Evolutionary conservation across 2,888 invertebrate species (phyloP).

Genomic region (Schrankia costaestrigalis): DNA sequence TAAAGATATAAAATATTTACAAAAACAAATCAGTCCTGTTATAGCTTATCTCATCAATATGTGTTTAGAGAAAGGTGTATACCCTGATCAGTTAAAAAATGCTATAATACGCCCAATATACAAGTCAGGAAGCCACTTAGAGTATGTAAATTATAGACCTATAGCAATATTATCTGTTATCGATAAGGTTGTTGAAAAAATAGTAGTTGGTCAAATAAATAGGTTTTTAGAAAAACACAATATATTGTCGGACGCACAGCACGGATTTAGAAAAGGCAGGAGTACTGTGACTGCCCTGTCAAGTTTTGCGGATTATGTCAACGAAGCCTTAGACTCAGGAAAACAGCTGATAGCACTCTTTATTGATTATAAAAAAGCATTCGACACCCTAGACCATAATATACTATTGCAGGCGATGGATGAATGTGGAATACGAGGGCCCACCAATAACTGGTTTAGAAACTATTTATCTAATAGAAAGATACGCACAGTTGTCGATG

Average conservation of each 20-base stretch:
- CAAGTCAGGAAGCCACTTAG: conserved; percentile 1
- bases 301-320: not conserved
- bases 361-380: no score
- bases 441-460: conserved; percentile 2
- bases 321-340: not conserved
- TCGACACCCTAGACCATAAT: no score
- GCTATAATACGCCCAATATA: conserved; percentile 3
- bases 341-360: no score
- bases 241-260: not conserved
- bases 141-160: conserved; percentile 2
- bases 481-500: not conserved
- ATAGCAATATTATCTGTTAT: conserved; percentile 4
- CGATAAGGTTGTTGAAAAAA: conserved; percentile 3
- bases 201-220: not conserved
- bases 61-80: not conserved
- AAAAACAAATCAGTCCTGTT: not conserved
- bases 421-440: conserved; percentile 6
- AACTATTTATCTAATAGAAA: conserved; percentile 1
- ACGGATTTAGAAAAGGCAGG: no score
- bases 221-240: not conserved
- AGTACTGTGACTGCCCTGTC: not conserved
- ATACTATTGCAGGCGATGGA: conserved; percentile 5
- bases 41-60: not conserved
- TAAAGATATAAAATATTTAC: not conserved
- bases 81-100: not conserved